phyloP scores from a whole-genome alignment of 2,888 invertebrate species.

The Eumerus sabulonum region DNA sequence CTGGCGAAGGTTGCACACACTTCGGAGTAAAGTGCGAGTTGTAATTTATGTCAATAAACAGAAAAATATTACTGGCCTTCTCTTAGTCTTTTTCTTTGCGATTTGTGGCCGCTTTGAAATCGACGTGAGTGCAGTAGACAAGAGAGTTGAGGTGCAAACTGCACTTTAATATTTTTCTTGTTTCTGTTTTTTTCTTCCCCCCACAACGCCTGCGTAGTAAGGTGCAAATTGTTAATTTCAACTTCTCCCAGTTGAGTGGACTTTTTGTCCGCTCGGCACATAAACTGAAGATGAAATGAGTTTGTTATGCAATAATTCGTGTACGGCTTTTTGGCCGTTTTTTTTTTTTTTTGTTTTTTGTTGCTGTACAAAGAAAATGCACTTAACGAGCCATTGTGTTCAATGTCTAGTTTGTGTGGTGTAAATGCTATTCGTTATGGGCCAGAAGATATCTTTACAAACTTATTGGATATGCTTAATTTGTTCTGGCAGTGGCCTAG shows the following conservation, averaged over 20 bases:
- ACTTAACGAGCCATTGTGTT: not conserved
- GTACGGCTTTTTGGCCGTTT: not conserved
- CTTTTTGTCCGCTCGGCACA: constrained; percentile 13
- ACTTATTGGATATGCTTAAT: no score
- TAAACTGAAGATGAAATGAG: constrained; percentile 37
- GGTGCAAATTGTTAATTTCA: no score
- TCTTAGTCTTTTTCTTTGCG: not conserved
- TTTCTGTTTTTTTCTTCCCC: no score
- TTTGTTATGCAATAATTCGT: constrained; percentile 8
- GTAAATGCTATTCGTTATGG: no score
- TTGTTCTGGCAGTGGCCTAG: no score
- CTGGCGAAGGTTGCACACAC: constrained; percentile 2
- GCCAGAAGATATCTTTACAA: no score
- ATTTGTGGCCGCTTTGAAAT: not conserved
- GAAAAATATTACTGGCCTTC: not conserved
- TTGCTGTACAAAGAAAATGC: not conserved
- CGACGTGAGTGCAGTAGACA: constrained; percentile 1
- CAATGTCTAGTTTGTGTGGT: no score
- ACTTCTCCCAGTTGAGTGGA: no score
- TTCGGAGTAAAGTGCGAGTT: not conserved
- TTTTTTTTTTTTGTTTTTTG: no score
- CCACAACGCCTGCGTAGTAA: no score
- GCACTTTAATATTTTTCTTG: not conserved
- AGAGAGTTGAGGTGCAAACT: constrained; percentile 52
- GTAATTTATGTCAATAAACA: not conserved